These are phyloP conservation scores for Microtus pennsylvanicus DNA, from an alignment of 2,113 vertebrate species.

Conservation along the genomic window DNA sequence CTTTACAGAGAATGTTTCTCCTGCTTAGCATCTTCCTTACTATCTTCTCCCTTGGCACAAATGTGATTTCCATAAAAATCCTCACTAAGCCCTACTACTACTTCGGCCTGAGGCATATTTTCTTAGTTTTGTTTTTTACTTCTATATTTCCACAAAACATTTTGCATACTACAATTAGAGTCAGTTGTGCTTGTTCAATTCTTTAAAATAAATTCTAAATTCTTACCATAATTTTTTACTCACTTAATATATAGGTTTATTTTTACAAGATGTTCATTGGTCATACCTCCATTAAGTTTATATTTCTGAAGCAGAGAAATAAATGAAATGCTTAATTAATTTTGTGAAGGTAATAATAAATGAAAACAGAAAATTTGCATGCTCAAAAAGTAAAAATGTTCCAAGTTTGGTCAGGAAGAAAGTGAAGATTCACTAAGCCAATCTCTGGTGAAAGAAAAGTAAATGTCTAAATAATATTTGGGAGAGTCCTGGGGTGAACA, in stretches of 20 bases:
- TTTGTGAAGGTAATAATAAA: not conserved
- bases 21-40: conserved; percentile 38
- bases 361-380: not conserved
- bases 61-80: conserved; percentile 12
- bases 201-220: conserved; percentile 28
- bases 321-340: not conserved
- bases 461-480: not conserved
- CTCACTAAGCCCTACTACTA: not conserved
- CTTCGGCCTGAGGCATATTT: not conserved
- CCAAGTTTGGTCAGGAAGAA: not conserved
- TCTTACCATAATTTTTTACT: not conserved
- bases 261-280: not conserved
- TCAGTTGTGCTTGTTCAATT: not conserved
- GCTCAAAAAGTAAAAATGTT: not conserved
- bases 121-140: not conserved
- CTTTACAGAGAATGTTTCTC: not conserved
- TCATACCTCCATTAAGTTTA: not conserved
- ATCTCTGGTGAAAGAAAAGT: not conserved
- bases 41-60: not conserved
- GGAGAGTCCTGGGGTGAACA: not conserved
- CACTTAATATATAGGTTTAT: not conserved
- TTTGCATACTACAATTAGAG: not conserved
- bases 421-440: not conserved
- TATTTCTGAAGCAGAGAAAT: not conserved
- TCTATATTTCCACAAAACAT: not conserved